Evolutionary conservation across 2,888 invertebrate species (phyloP).

Genomic region (Drosophila kokeensis): DNA sequence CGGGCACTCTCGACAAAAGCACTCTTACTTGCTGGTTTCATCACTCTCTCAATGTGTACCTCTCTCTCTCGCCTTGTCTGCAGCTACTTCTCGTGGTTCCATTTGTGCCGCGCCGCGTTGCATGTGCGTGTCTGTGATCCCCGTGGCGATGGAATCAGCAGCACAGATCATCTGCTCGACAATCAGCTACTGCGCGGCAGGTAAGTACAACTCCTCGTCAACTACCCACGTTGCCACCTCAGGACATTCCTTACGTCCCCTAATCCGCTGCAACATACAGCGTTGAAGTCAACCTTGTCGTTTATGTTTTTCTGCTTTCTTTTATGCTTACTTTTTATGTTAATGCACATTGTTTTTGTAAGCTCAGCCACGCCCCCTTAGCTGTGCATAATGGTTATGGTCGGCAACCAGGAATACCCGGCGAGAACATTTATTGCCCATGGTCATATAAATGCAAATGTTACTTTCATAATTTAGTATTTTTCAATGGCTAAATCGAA

Average conservation of each 20-base stretch:
- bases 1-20: not conserved
- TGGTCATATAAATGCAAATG: not conserved
- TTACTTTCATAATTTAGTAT: not conserved
- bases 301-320: constrained; percentile 5
- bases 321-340: constrained; percentile 17
- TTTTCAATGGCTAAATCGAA: not conserved
- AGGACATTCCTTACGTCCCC: not conserved
- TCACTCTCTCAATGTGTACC: not conserved
- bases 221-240: not conserved
- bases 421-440: not conserved
- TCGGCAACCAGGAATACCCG: not conserved
- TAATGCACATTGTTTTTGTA: constrained; percentile 6
- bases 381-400: not conserved
- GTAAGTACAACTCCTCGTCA: constrained; percentile 72
- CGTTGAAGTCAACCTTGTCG: constrained; percentile 11
- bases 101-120: constrained; percentile 86
- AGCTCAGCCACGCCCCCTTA: not conserved
- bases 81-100: constrained; percentile 87
- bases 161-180: constrained; percentile 87
- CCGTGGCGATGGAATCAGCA: constrained; percentile 87
- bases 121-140: constrained; percentile 87
- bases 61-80: constrained; percentile 16
- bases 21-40: not conserved
- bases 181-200: constrained; percentile 86
- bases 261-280: constrained; percentile 12